phyloP scores from a whole-genome alignment of 2,888 invertebrate genomes.

The Nephrotoma guestfalica region DNA sequence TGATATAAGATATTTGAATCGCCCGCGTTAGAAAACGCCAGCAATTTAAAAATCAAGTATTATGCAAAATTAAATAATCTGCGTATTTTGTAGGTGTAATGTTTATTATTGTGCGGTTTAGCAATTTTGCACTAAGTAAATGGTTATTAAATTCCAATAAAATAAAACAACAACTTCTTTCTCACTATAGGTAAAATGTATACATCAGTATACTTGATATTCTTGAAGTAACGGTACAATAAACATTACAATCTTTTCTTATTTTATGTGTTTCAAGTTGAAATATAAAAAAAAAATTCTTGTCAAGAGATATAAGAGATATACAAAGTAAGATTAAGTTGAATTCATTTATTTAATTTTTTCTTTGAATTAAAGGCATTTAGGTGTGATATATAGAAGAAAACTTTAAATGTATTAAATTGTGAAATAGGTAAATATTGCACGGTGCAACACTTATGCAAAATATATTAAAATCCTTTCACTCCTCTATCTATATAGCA shows the following conservation, averaged over 20 bases:
- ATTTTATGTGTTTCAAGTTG: not conserved
- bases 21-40: too few relatives aligned
- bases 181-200: too few relatives aligned
- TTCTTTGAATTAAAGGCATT: not conserved
- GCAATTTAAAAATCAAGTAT: too few relatives aligned
- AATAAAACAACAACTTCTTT: too few relatives aligned
- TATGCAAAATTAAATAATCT: too few relatives aligned
- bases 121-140: too few relatives aligned
- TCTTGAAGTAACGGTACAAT: not conserved
- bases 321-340: not conserved
- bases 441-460: not conserved
- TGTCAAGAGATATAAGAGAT: not conserved
- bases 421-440: not conserved
- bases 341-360: not conserved
- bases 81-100: too few relatives aligned
- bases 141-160: too few relatives aligned
- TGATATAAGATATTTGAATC: too few relatives aligned
- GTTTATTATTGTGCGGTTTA: too few relatives aligned
- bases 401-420: not conserved
- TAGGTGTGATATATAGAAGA: not conserved
- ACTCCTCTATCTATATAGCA: not conserved
- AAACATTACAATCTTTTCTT: not conserved
- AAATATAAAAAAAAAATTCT: not conserved
- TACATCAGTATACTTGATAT: not conserved
- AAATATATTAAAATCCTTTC: not conserved